Base-by-base conservation (phyloP, 2,797 vertebrate genomes). In the Oreochromis grahami region DNA sequence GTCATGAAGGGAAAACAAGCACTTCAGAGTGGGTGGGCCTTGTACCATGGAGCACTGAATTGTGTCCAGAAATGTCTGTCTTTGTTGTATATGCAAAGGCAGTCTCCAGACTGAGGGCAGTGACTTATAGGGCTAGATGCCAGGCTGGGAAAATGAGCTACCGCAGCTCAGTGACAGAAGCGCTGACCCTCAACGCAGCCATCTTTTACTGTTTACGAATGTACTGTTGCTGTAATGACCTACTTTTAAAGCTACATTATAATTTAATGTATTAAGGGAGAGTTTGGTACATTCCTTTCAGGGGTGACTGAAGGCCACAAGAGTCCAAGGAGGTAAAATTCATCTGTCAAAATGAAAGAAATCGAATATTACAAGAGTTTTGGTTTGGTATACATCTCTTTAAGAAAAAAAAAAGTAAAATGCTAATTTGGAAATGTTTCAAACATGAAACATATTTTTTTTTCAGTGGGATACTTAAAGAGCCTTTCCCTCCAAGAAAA, bases 91-190 rank as follows among this genome's bases (percentile, higher is more conserved):
- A 83, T 56, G 85, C 87, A 89, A 84, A 88, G 85, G 60, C 88
- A 78, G 80, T 88, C 86, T 90, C 60, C 77, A 83, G 83, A 89
- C 83, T 78, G 88, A 91, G 90, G 85, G 82, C 91, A 90, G 89
- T 24, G 83, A 91, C 88, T 88, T 80, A 5, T 48, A 82, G 88
- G 93, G 91, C 93, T 58, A 32, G 56, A 88, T 85, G 93, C 92
- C 93, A 91, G 79, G 79, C 63, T 14, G 83, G 81, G 88, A 88
- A 93, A 93, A 92, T 89, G 86, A 93, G 89, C 92, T 86, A 86
- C 85, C 87, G 91, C 86, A 88, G 83, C 90, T 85, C 88, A 78
- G 89, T 89, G 85, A 94, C 94, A 90, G 92, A 92, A 88, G 89
- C 90, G 82, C 82, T 90, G 94, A 93, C 93, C 92, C 92, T 93